phyloP scores from a whole-genome alignment of 2,113 vertebrate genomes.

The Seriola quinqueradiata region DNA sequence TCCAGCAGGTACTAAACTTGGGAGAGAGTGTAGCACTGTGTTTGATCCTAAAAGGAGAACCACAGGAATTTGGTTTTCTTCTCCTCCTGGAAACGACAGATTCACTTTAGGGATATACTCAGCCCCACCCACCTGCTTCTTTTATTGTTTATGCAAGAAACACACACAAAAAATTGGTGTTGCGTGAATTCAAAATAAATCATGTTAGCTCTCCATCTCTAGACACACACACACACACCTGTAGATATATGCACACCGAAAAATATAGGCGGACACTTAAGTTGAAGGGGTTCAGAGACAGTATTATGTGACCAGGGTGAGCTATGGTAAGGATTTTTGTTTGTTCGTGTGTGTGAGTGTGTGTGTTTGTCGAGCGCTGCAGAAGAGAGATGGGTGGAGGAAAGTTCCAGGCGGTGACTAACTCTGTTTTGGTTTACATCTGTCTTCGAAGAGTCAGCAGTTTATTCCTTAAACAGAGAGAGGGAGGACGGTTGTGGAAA shows the following conservation, averaged over 20 bases:
- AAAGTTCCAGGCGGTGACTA: slow-evolving; percentile 8
- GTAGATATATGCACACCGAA: slow-evolving; percentile 39
- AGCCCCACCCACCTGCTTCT: slow-evolving; percentile 27
- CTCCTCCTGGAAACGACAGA: slow-evolving; percentile 14
- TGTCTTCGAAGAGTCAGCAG: slow-evolving; percentile 12
- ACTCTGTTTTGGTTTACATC: slow-evolving; percentile 27
- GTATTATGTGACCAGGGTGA: slow-evolving; percentile 65
- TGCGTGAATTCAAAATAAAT: slow-evolving; percentile 3
- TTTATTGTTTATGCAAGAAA: slow-evolving; percentile 54
- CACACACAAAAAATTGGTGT: slow-evolving; percentile 10
- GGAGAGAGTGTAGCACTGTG: slow-evolving; percentile 13
- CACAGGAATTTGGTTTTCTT: slow-evolving; percentile 20
- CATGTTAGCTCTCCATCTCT: slow-evolving; percentile 29
- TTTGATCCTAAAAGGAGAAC: slow-evolving; percentile 32
- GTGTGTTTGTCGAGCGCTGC: not conserved
- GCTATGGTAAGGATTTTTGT: not conserved
- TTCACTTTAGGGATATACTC: slow-evolving; percentile 7
- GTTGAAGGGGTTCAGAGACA: slow-evolving; percentile 47
- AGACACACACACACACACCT: slow-evolving; percentile 22
- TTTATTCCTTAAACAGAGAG: slow-evolving; percentile 8
- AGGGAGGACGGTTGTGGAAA: not conserved
- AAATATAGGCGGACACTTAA: not conserved
- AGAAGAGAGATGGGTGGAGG: slow-evolving; percentile 5
- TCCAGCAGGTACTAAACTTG: slow-evolving; percentile 37
- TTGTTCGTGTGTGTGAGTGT: not conserved